Percentiles rank a stretch among this genome's conserved stretches.
Conservation (phyloP, 2,113 vertebrate species). For the Centrocercus urophasianus region DNA sequence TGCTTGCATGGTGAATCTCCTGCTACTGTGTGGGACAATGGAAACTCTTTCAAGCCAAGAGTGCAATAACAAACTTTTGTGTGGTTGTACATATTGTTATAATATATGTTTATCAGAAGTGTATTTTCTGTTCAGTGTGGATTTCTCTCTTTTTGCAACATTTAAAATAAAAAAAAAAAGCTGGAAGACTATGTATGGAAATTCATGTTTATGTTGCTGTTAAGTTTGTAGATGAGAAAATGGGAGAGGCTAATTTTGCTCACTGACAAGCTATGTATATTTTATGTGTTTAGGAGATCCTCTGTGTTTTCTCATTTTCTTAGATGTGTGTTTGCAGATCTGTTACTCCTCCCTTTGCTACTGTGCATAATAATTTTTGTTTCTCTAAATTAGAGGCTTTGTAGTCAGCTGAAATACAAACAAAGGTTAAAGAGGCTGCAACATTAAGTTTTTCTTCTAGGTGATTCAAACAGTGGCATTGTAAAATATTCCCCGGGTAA, state of each 20-base stretch:
- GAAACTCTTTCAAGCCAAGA: conserved; percentile 1
- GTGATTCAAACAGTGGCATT: not conserved
- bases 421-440: not conserved
- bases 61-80: not conserved
- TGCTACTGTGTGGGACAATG: not conserved
- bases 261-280: not conserved
- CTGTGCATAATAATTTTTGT: not conserved
- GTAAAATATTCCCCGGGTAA: not conserved
- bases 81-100: not conserved
- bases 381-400: not conserved
- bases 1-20: not conserved
- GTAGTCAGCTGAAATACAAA: not conserved
- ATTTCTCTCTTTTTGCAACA: not conserved
- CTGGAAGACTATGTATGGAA: not conserved
- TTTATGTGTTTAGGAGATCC: not conserved
- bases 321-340: not conserved
- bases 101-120: not conserved
- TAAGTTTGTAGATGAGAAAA: not conserved
- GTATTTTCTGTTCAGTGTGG: not conserved
- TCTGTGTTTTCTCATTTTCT: not conserved
- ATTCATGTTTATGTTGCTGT: not conserved
- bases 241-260: not conserved
- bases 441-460: not conserved
- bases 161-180: conserved; percentile 10
- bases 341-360: not conserved